Conservation (phyloP, 2,797 vertebrate genomes). For the Syncerus caffer region DNA sequence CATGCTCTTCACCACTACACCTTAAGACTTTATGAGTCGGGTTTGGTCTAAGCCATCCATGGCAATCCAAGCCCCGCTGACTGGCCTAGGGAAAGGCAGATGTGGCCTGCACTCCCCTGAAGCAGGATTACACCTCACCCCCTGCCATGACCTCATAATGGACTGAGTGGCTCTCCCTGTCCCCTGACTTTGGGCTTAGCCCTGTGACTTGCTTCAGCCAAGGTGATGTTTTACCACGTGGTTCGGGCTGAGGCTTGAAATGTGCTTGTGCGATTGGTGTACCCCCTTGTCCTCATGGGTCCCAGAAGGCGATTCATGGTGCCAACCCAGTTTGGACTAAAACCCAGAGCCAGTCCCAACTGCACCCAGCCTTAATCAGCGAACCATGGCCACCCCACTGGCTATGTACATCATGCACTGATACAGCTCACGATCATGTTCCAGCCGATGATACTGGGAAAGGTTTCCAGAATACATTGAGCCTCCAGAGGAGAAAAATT, state of each 20-base stretch:
- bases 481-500: not conserved
- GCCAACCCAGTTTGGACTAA: not conserved
- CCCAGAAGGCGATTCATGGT: not conserved
- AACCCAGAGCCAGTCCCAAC: not conserved
- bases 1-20: not conserved
- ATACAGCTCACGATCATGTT: accelerated
- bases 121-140: not conserved
- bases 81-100: not conserved
- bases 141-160: not conserved
- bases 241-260: not conserved
- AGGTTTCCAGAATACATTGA: not conserved
- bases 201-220: not conserved
- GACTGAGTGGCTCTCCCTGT: not conserved
- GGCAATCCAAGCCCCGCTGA: not conserved
- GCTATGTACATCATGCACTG: accelerated
- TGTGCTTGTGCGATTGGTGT: too few relatives aligned
- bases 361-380: not conserved
- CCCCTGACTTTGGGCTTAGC: not conserved
- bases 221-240: too few relatives aligned
- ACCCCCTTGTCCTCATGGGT: not conserved
- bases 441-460: not conserved
- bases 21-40: accelerated
- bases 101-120: not conserved
- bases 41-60: not conserved
- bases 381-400: not conserved